A percentile compares a stretch with the other conserved stretches of the same genome.
phyloP scores from a whole-genome alignment of 2,797 vertebrate genomes.

The Poeciliopsis gracilis region DNA sequence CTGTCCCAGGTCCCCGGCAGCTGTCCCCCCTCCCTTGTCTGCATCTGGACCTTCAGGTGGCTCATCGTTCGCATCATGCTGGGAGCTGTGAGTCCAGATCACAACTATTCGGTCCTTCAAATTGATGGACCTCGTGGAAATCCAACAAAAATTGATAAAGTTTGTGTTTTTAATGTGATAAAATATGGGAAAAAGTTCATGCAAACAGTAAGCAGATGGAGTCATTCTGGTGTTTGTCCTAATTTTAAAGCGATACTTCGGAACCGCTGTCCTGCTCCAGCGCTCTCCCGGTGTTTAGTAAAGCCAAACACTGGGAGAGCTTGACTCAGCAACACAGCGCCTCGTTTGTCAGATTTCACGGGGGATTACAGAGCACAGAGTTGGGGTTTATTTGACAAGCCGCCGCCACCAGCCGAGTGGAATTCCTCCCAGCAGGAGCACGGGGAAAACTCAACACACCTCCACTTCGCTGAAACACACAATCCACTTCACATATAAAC shows the following conservation, averaged over 20 bases:
- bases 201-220: background rate
- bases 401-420: background rate
- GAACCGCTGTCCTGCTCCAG: background rate
- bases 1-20: conserved; percentile 80
- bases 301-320: background rate
- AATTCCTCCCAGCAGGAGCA: background rate
- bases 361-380: background rate
- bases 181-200: background rate
- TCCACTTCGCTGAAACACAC: background rate
- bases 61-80: conserved; percentile 98
- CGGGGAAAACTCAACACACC: background rate
- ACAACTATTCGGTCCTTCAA: background rate
- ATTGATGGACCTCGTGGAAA: too few relatives aligned
- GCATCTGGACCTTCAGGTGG: conserved; percentile 94
- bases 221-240: background rate
- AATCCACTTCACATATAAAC: background rate
- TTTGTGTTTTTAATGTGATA: background rate
- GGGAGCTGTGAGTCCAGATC: conserved; percentile 89
- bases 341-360: background rate
- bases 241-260: background rate
- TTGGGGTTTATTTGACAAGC: background rate
- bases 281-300: background rate
- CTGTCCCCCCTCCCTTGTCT: conserved; percentile 84
- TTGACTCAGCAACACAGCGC: background rate
- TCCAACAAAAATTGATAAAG: background rate